Evolutionary conservation across 1,140 invertebrate genomes (phyloP).

Genomic region (Yoshiicerus persimilis): DNA sequence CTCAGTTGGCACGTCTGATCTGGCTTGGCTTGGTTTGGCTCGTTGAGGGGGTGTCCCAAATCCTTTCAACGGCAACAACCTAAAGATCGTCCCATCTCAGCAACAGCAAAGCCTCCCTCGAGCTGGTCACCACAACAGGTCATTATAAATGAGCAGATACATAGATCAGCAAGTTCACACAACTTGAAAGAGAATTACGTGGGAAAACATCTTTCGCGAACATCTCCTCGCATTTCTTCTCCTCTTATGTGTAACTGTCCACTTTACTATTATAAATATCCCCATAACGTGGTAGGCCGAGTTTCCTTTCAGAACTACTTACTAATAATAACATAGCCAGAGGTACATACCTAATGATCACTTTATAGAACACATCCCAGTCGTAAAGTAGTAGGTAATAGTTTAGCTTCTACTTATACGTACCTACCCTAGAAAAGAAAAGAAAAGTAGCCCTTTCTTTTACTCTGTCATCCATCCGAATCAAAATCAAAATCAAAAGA

Average conservation of each 20-base stretch:
- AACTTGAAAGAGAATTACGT: slow-evolving; percentile 30
- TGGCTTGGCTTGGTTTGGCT: background rate
- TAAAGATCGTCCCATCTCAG: slow-evolving; percentile 8
- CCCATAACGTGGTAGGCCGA: too few species aligned
- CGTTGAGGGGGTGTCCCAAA: slow-evolving; percentile 33
- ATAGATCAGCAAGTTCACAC: slow-evolving; percentile 32
- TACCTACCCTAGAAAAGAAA: background rate
- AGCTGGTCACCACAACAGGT: slow-evolving; percentile 34
- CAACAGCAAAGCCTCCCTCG: slow-evolving; percentile 9
- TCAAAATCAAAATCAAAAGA: slow-evolving; percentile 14
- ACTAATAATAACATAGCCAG: background rate
- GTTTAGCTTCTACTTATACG: too few species aligned
- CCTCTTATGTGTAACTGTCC: background rate
- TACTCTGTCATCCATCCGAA: slow-evolving; percentile 25
- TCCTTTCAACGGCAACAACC: slow-evolving; percentile 30
- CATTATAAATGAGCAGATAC: slow-evolving; percentile 30
- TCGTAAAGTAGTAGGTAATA: too few species aligned
- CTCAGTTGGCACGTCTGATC: slow-evolving; percentile 6
- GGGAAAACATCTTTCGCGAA: slow-evolving; percentile 43
- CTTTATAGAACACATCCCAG: too few species aligned
- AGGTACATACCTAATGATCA: background rate
- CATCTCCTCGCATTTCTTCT: background rate
- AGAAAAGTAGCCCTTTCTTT: slow-evolving; percentile 23
- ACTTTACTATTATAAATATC: too few species aligned
- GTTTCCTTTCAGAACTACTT: too few species aligned